Conservation (phyloP, 2,888 invertebrate species). For the Luperina testacea region DNA sequence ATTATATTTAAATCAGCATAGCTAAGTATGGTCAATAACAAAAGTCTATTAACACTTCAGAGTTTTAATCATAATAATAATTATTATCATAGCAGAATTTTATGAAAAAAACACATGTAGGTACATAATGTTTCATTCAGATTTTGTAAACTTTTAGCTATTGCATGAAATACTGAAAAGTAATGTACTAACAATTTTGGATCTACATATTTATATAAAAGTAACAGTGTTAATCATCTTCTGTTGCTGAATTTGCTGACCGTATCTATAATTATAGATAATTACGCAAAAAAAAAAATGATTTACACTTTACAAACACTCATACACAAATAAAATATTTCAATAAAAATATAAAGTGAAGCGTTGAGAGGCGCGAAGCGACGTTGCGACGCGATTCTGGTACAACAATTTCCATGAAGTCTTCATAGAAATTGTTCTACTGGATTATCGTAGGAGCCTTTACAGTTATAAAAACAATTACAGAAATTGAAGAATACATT, state of each 20-base stretch:
- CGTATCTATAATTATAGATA: background rate
- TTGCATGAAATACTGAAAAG: background rate
- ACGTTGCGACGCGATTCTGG: too few relatives aligned
- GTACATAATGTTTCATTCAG: too few relatives aligned
- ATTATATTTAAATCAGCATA: background rate
- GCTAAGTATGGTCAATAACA: background rate
- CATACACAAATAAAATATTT: background rate
- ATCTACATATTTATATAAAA: background rate
- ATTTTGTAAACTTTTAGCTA: background rate
- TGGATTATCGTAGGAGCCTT: background rate
- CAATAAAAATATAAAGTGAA: background rate
- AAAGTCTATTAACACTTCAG: background rate
- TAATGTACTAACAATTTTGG: background rate
- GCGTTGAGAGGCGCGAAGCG: too few relatives aligned
- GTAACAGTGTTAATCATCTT: background rate
- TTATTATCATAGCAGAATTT: too few relatives aligned
- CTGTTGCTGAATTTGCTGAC: background rate
- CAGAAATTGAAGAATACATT: conserved; percentile 19
- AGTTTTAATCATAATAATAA: background rate
- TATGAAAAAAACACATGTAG: background rate
- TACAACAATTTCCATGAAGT: background rate
- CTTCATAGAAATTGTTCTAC: background rate
- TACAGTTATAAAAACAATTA: background rate
- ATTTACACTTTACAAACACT: background rate
- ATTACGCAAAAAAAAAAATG: background rate